These are phyloP conservation scores for Temnothorax rugatulus DNA, from an alignment of 2,888 invertebrate species.

Conservation along the genomic window DNA sequence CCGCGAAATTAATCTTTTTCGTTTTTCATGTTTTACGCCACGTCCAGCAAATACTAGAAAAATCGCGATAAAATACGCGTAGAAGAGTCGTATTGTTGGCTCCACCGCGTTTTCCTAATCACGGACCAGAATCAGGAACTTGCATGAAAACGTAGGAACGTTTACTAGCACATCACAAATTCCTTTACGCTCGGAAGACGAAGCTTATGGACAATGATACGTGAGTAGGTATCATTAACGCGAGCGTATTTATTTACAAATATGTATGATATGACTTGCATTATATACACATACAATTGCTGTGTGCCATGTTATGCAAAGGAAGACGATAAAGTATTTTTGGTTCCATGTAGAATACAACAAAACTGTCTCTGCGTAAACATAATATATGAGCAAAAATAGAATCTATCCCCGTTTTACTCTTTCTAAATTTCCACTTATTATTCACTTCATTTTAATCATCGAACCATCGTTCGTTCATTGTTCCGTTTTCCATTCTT, in stretches of 20 bases:
- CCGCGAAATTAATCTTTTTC: background rate
- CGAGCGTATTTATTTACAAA: background rate
- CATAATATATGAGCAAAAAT: slow-evolving; percentile 4
- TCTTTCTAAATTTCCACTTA: background rate
- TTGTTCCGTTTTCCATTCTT: background rate
- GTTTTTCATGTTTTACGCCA: background rate
- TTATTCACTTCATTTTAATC: background rate
- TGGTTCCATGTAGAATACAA: background rate
- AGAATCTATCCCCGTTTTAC: background rate
- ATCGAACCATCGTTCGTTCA: background rate
- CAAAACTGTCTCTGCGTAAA: background rate
- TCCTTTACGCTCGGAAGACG: background rate
- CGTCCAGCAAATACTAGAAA: background rate
- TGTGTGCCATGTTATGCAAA: background rate
- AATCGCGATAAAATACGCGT: background rate
- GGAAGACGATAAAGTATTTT: background rate
- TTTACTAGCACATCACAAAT: slow-evolving; percentile 10
- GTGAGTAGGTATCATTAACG: background rate
- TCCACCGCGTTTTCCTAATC: background rate
- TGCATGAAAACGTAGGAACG: slow-evolving; percentile 1
- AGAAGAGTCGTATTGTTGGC: background rate
- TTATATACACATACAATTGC: background rate
- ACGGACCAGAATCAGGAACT: slow-evolving; percentile 26
- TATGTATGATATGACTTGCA: slow-evolving; percentile 2
- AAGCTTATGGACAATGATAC: background rate